phyloP scores from a whole-genome alignment of 2,888 invertebrate species.

The Melitaea athalia region DNA sequence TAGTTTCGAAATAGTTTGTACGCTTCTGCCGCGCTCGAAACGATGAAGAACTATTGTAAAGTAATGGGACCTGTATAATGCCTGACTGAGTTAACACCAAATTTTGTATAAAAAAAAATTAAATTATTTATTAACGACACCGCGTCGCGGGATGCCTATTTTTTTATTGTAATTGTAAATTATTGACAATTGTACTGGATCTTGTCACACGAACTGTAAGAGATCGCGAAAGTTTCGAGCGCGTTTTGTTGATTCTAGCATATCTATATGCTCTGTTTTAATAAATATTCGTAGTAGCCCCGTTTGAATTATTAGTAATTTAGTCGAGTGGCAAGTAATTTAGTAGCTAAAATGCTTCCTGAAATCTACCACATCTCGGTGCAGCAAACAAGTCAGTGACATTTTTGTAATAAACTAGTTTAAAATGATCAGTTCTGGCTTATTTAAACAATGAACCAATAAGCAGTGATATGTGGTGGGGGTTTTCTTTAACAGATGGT shows the following conservation, averaged over 20 bases:
- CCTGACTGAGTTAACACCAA: conserved; percentile 75
- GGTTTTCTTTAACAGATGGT: too few species aligned
- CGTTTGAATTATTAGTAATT: too few species aligned
- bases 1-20: conserved; percentile 42
- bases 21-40: conserved; percentile 50
- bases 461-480: too few species aligned
- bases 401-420: too few species aligned
- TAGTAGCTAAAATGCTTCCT: too few species aligned
- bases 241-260: not conserved
- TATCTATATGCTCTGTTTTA: not conserved
- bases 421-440: too few species aligned
- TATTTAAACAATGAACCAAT: too few species aligned
- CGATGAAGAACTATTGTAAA: conserved; percentile 29
- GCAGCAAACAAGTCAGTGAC: too few species aligned
- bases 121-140: conserved; percentile 52
- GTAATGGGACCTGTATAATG: conserved; percentile 70
- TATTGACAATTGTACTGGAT: conserved; percentile 29
- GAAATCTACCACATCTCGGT: too few species aligned
- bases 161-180: conserved; percentile 36
- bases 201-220: not conserved
- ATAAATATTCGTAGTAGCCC: too few species aligned
- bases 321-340: too few species aligned
- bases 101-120: conserved; percentile 56
- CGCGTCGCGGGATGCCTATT: conserved; percentile 36
- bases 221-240: not conserved